These are phyloP conservation scores for Rallus limicola DNA, from an alignment of 2,113 vertebrate genomes.

Conservation along the genomic window DNA sequence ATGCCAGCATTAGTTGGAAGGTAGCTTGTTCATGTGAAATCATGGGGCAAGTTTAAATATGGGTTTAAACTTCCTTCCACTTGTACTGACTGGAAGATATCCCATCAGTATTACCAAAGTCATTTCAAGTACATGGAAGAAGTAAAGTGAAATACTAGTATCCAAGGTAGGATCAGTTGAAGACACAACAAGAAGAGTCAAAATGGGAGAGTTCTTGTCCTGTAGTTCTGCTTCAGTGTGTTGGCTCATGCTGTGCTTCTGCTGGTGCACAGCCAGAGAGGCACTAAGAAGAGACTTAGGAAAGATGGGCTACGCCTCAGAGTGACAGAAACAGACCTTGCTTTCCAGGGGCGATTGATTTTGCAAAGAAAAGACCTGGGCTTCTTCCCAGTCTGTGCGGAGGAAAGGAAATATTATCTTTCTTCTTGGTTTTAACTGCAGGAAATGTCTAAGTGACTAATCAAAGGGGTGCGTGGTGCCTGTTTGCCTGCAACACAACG, in stretches of 20 bases:
- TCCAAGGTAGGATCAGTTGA: background rate
- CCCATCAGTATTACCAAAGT: background rate
- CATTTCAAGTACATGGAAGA: background rate
- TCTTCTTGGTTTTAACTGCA: background rate
- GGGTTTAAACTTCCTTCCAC: background rate
- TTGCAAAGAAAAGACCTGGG: background rate
- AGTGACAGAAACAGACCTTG: background rate
- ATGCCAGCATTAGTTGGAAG: background rate
- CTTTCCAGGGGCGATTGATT: constrained; percentile 16
- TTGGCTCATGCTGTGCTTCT: background rate
- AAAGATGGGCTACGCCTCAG: background rate
- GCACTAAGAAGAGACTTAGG: background rate
- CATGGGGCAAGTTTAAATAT: background rate
- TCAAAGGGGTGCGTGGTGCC: background rate
- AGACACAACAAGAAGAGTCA: background rate
- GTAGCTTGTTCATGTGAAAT: background rate
- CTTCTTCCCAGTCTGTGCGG: background rate
- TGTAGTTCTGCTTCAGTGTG: background rate
- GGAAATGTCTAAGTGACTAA: background rate
- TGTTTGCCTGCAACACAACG: background rate
- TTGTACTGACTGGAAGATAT: background rate
- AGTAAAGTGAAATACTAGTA: background rate
- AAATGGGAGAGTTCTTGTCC: background rate
- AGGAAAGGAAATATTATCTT: background rate
- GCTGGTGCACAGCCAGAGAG: background rate